Evolutionary conservation across 1,140 invertebrate species (phyloP), one percentile per base, ranked within the genome.

Genomic region (Myzus persicae): DNA sequence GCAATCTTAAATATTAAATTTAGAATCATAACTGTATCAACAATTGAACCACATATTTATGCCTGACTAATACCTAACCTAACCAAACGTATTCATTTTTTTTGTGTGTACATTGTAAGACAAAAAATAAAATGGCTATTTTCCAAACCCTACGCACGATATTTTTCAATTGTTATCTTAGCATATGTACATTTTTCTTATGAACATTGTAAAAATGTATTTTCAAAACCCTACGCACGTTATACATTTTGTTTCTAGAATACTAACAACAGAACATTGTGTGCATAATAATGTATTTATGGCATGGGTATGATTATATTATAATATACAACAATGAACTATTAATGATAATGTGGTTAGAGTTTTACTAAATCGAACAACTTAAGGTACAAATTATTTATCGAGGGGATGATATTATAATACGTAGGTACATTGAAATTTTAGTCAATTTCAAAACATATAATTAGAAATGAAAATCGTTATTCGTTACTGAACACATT

Each of bases 271-370:
- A 42, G 24, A 90, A 59, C 88, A 59, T 5, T 18, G 24, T 7
- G 42, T 90, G 88, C 48, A 90, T 90, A 90, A 40, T 59, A 90
- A 90, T 42, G 40, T 42, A 4, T 90, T 42, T 42, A 90, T 9
- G 4, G 24, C 11, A 59, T 20, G 38, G 31, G 54, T 90, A 59
- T 14, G 26, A 90, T 40, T 4, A 14, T 40, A 44, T 40, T 59
- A n/a, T 20, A 46, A 48, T 48, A 51, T n/a, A 87, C 14, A 44
- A 51, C n/a, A 89, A 89, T 89, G 51, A 90, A 90, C 46, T 20
- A 36, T 24, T 38, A 31, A 40, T 54, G 44, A 22, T 89, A 38
- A 40, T 40, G 48, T 36, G 9, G 88, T 38, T 51, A 51, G 48
- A 38, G 20, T 24, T 24, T 48, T 88, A 88, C 7, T 22, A 88